Percentiles rank a stretch among this genome's conserved stretches.
Conservation (phyloP, 2,113 vertebrate genomes). For the Osmerus mordax region DNA sequence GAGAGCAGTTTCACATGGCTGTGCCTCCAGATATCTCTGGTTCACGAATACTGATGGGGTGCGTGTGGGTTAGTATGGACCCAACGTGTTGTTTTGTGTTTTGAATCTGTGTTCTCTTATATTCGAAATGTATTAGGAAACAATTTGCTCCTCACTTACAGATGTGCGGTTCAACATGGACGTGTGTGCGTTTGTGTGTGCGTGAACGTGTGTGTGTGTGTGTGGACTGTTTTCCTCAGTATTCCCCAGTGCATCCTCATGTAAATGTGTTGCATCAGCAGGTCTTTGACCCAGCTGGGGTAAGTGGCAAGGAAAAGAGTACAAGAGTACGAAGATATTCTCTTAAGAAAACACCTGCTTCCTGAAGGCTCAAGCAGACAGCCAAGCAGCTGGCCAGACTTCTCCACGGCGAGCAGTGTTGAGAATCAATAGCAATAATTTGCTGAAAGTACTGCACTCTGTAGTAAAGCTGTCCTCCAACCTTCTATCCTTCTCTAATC, state of each 20-base stretch:
- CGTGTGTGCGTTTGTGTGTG: background rate
- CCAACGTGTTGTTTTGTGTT: background rate
- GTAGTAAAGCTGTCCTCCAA: too few species aligned
- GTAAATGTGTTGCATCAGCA: background rate
- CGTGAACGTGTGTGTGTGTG: constrained; percentile 1
- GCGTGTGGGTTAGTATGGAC: background rate
- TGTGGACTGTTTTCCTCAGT: too few species aligned
- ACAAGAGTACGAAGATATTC: background rate
- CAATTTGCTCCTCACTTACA: background rate
- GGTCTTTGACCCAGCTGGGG: background rate
- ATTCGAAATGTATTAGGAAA: background rate
- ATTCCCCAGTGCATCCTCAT: background rate
- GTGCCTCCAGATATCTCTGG: background rate
- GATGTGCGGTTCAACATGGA: background rate
- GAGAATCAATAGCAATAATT: too few species aligned
- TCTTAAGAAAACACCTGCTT: too few species aligned
- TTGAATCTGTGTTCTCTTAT: background rate
- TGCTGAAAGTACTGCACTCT: too few species aligned
- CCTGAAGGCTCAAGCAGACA: too few species aligned
- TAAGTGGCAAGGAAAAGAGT: background rate
- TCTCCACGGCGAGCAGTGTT: too few species aligned
- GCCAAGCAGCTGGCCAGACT: too few species aligned
- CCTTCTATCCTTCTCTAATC: too few species aligned
- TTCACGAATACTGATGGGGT: background rate
- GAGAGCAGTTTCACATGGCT: background rate